A percentile compares a stretch with the other conserved stretches of the same genome.
phyloP scores from a whole-genome alignment of 2,797 vertebrate species.

The Centroberyx gerrardi region DNA sequence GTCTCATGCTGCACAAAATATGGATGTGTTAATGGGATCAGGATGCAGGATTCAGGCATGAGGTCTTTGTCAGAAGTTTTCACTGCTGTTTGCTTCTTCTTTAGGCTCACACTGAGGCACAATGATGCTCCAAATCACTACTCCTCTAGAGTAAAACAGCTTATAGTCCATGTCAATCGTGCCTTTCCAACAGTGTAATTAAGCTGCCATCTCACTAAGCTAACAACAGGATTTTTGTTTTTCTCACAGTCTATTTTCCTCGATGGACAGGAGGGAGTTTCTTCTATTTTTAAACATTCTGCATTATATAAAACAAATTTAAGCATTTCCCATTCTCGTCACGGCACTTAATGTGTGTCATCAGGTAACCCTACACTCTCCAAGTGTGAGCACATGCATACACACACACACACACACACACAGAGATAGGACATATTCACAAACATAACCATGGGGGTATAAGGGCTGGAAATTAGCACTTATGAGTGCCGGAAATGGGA shows the following conservation, averaged over 20 bases:
- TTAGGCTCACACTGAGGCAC: neutral
- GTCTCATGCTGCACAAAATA: slow-evolving; percentile 49
- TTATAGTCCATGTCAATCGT: neutral
- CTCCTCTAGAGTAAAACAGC: no score
- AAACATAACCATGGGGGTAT: no score
- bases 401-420: neutral
- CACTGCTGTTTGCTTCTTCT: slow-evolving; percentile 29
- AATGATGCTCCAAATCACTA: no score
- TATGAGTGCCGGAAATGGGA: slow-evolving; percentile 1
- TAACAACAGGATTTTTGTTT: neutral
- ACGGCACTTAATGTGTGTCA: neutral
- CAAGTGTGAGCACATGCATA: neutral
- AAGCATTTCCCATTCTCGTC: neutral
- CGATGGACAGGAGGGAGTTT: neutral
- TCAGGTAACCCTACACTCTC: neutral
- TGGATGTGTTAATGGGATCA: neutral
- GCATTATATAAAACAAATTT: neutral
- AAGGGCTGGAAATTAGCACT: neutral
- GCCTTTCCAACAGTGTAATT: slow-evolving; percentile 3
- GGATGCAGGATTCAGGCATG: slow-evolving; percentile 15
- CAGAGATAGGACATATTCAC: neutral
- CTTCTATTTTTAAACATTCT: slow-evolving; percentile 3
- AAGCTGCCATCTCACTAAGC: neutral
- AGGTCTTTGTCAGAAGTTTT: slow-evolving; percentile 23
- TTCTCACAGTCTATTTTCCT: slow-evolving; percentile 23